Base-by-base conservation (phyloP, 2,797 vertebrate genomes). In the Cyclopterus lumpus region DNA sequence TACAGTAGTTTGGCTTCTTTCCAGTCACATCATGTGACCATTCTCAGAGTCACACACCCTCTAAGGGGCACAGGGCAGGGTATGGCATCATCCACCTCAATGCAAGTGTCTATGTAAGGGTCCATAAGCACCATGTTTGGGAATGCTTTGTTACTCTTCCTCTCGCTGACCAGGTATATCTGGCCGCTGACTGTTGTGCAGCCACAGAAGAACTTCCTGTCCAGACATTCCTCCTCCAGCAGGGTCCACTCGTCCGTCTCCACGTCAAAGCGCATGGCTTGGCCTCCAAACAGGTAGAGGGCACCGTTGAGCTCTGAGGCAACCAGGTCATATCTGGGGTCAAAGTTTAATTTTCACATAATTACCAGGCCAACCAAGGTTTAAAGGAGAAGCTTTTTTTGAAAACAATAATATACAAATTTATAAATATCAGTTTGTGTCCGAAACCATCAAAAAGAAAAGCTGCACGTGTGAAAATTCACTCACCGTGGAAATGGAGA, bases 211-310 rank as follows among this genome's bases (percentile, higher is more conserved):
- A 98, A 98, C 85, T 95, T 96, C 44, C 73, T 91, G 32, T 94
- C 62, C 80, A 97, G 78, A 79, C 87, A 92, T 20, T 95, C 94
- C 67, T 97, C 96, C 1, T 96, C 92, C 63, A 97, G 84, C 22
- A 79, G 57, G 0, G 95, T 96, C 97, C 97, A 97, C 77, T 96
- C 96, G 0, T 95, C 94, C 0, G 97, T 97, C 57, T 95, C 94
- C 70, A 96, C 64, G 6, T 97, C 97, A 6, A 97, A 93, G 0
- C 96, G 94, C 70, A 97, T 89, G 2, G 94, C 86, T 71, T 94
- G 94, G 4, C 96, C 97, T 89, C 97, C 97, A 14, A 97, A 84
- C 28, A 97, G 93, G 73, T 97, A 98, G 77, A 97, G 84, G 71
- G 96, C 95, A 3, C 96, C 93, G 0, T 98, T 96, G 73, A 98